Evolutionary conservation across 2,888 invertebrate genomes (phyloP), one percentile per base, ranked within the genome.

Genomic region (Plebejus argus): DNA sequence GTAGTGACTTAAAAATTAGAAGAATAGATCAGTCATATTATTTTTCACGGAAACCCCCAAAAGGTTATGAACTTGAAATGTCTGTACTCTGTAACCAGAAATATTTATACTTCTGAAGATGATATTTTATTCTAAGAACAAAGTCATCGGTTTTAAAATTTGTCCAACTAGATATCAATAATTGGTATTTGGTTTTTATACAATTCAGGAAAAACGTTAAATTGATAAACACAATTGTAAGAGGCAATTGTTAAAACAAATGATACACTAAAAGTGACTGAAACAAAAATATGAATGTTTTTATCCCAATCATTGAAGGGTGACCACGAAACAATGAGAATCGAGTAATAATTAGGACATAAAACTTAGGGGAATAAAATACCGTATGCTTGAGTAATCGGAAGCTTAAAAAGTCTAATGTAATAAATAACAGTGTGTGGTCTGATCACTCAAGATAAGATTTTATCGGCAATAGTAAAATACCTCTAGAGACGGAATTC

Each of bases 361-460:
- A 45, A 39, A 66, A 66, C 15, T 28, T 7, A 33, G 35, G 45
- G 72, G 20, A 72, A 23, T 72, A 72, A 74, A 72, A 74, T 74
- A 23, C 33, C 49, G 49, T 49, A 74, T 28, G 74, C 49, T 28
- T 74, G 53, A 74, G 74, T 61, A 76, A 76, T 76, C 39, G 20
- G 23, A 53, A 35, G 45, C 61, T 45, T 61, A 61, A 20, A 61
- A 39, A 39, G 7, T 49, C 35, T 45, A 76, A 61, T 28, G 76
- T 35, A 66, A 76, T 45, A 76, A 61, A 76, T 76, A 74, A 58
- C 76, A 66, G 82, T 86, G 88, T 89, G 89, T 86, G 89, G 87
- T 86, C 87, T 83, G 79, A 79, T 81, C 81, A 82, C 83, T 83
- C 84, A 81, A 84, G 86, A 86, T 87, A 84, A 86, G 86, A 87